Evolutionary conservation across 2,888 invertebrate species (phyloP), one percentile per base, ranked within the genome.

Genomic region (Cheilosia variabilis): DNA sequence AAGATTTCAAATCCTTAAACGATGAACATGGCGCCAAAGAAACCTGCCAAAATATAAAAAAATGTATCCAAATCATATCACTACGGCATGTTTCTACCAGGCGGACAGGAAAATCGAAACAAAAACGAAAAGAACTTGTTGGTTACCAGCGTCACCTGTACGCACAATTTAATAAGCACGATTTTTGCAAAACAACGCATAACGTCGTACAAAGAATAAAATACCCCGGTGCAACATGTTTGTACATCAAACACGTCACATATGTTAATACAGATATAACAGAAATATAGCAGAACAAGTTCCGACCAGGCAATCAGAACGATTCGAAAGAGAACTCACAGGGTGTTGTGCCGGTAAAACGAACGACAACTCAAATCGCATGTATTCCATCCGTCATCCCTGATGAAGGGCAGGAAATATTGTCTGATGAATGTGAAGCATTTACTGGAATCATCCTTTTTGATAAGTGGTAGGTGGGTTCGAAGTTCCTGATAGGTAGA

Each of bases 211-310:
- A 34, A 10, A 10, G 34, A 34, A 34, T 2, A 34, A 34, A 9
- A 7, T 7, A 24, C 24, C 7, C 1, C 7, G n/a, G n/a, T n/a
- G n/a, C n/a, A n/a, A n/a, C n/a, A n/a, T n/a, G 24, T 27, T 34
- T 47, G 19, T 22, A 53, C 19, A 55, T 27, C 41, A 19, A 4
- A 47, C 22, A 58, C 34, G 10, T 58, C 22, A 15, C 17, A 24
- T 27, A 31, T 5, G 6, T 47, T 27, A 58, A 43, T 17, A 60
- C 22, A 43, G 45, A 63, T n/a, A 55, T 55, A 65, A 57, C 57
- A 47, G 41, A 75, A 75, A 63, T n/a, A 55, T 55, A 65, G 50
- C 57, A 47, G 41, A 75, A 75, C 75, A 66, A 75, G 41, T 50
- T 75, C 58, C 10, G 19, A 65, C 57, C 66, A 66, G 75, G 75